Evolutionary conservation across 2,797 vertebrate genomes (phyloP).

Genomic region (Coregonus suidteri): DNA sequence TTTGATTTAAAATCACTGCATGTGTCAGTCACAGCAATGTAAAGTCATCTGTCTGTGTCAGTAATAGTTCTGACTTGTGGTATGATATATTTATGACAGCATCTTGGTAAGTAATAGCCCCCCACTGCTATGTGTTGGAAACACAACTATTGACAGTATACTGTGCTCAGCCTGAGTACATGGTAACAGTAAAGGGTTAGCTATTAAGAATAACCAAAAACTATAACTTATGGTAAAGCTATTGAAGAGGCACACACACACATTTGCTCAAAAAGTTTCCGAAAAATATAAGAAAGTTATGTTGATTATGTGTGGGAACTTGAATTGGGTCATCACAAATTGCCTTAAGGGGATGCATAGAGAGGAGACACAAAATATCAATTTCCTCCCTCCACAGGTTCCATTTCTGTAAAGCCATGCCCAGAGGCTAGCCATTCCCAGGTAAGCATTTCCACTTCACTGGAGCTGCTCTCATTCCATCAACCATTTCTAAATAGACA

Average conservation of each 20-base stretch:
- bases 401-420: slow-evolving; percentile 47
- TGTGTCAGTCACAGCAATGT: neutral
- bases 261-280: neutral
- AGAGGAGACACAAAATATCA: neutral
- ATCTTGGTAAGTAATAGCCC: neutral
- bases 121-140: neutral
- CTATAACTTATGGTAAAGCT: slow-evolving; percentile 21
- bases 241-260: neutral
- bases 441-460: slow-evolving; percentile 44
- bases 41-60: neutral
- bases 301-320: slow-evolving; percentile 9
- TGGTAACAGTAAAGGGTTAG: neutral
- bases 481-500: neutral
- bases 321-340: slow-evolving; percentile 23
- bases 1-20: neutral
- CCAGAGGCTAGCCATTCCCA: slow-evolving; percentile 45
- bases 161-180: neutral
- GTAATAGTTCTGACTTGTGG: neutral
- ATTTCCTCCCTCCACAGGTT: slow-evolving; percentile 36
- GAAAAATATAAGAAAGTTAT: neutral
- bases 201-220: neutral
- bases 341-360: slow-evolving; percentile 1
- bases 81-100: slow-evolving; percentile 24
- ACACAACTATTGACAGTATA: neutral
- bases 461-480: slow-evolving; percentile 15